Evolutionary conservation across 2,113 vertebrate genomes (phyloP), one percentile per base, ranked within the genome.

Genomic region (Periophthalmus modestus): DNA sequence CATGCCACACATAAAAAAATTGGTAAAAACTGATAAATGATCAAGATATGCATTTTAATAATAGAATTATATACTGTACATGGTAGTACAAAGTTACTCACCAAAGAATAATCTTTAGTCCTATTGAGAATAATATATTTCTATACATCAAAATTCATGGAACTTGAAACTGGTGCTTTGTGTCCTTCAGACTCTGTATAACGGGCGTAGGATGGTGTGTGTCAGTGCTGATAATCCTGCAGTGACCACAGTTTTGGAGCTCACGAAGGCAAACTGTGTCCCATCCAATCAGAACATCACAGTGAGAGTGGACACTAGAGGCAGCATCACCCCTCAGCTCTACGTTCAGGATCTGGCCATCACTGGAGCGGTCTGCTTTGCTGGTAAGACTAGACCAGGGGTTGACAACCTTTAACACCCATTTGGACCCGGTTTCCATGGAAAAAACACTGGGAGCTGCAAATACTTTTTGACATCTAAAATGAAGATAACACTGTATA

Each of bases 301-400:
- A 0, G 77, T 92, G 58, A 69, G 78, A 72, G 50, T 91, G 7
- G 88, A 89, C 81, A 79, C 86, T 2, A 81, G 72, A 73, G 71
- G 52, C 68, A 73, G 81, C 7, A 82, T 90, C 59, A 82, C 82
- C 1, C 72, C 89, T 58, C 85, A 74, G 7, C 72, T 78, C 12
- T 93, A 93, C 0, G 85, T 87, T 36, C 90, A 88, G 78, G 94
- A 96, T 57, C 78, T 94, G 84, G 86, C 89, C 55, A 79, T 96
- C 71, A 81, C 95, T 63, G 93, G 93, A 1, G 79, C 92, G 12
- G 71, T 95, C 75, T 95, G 93, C 85, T 94, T 96, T 74, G 81
- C 91, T 73, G 96, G 96, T 97, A 89, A 92, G 85, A n/a, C 19
- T 43, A 65, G 18, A 65, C 34, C n/a, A n/a, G n/a, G n/a, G n/a